Base-by-base conservation (phyloP, 2,113 vertebrate species). In the Ariopsis seemanni region DNA sequence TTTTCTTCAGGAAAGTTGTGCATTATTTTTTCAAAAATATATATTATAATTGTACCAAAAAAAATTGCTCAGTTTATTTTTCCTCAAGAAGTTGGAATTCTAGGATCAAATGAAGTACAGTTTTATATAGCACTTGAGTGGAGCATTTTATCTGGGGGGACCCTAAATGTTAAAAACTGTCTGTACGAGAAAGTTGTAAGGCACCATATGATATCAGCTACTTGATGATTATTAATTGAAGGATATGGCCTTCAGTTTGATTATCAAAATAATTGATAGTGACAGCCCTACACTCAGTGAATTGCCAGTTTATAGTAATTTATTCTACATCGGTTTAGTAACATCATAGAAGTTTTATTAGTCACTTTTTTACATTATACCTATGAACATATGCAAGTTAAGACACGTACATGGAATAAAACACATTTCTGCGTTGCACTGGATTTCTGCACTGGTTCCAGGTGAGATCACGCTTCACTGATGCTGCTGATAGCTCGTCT, bases 401-500 rank as follows among this genome's bases (percentile, higher is more conserved):
- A 78, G 12, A 55, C 18, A 2, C 42, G 42, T 11, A 27, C 2
- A 77, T 6, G 72, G 5, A 75, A 75, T 75, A 30, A 27, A 55
- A 79, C 52, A 27, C 42, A 42, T 42, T 42, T 42, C 42, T 42
- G 3, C 42, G 4, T 42, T 42, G 42, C 42, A 42, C 42, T 25
- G 53, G 27, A 22, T 71, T 2, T 82, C 5, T 50, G 22, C 55
- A 72, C 57, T 79, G 11, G 5, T 83, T 17, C 11, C 52, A 69
- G 67, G 90, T 93, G 92, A 90, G 65, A 52, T 86, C 69, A 22
- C 86, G 69, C 34, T 58, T 86, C 27, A 58, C 85, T 20, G 93
- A 94, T 7, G 92, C 92, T 30, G 92, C 93, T 0, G 94, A 93
- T 86, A 95, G 94, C 82, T 95, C 95, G 52, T 95, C 95, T 1